A percentile compares a stretch with the other conserved stretches of the same genome.
These are phyloP conservation scores for Galendromus occidentalis DNA, from an alignment of 1,140 invertebrate genomes.

Conservation along the genomic window DNA sequence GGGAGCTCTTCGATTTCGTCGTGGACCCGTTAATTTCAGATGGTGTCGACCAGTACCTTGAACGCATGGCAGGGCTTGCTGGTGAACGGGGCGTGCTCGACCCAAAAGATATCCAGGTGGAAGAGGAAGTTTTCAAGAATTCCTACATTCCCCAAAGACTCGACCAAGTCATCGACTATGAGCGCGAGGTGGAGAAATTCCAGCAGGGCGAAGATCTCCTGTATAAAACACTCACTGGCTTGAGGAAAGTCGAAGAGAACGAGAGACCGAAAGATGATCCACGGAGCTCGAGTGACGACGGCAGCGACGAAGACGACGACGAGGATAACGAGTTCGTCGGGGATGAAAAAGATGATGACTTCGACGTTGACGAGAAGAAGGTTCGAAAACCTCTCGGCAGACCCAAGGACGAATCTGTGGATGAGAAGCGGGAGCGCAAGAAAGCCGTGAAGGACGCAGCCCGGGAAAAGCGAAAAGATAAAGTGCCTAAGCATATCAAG, in stretches of 20 bases:
- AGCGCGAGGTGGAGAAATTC: constrained; percentile 59
- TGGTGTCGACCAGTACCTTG: constrained; percentile 51
- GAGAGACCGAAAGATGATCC: constrained; percentile 31
- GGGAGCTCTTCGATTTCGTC: constrained; percentile 86
- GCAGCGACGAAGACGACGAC: constrained; percentile 24
- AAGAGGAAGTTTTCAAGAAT: constrained; percentile 63
- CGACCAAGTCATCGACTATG: constrained; percentile 72
- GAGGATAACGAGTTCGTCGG: constrained; percentile 24
- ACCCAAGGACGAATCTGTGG: constrained; percentile 63
- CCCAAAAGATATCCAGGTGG: constrained; percentile 27
- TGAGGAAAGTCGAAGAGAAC: constrained; percentile 33
- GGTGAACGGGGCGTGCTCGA: constrained; percentile 22
- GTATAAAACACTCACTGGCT: constrained; percentile 62
- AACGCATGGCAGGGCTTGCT: constrained; percentile 26
- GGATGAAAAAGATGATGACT: constrained; percentile 39
- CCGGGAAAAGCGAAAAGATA: constrained; percentile 71
- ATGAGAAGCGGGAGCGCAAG: constrained; percentile 57
- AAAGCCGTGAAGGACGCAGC: constrained; percentile 65
- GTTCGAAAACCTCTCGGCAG: constrained; percentile 36
- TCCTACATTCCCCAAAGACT: constrained; percentile 82
- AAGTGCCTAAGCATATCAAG: constrained; percentile 89
- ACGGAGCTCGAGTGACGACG: background rate
- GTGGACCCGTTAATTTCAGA: constrained; percentile 62
- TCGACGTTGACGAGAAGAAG: constrained; percentile 17
- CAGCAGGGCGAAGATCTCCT: constrained; percentile 49